Conservation (phyloP, 2,888 invertebrate genomes). For the Venusia cambrica region DNA sequence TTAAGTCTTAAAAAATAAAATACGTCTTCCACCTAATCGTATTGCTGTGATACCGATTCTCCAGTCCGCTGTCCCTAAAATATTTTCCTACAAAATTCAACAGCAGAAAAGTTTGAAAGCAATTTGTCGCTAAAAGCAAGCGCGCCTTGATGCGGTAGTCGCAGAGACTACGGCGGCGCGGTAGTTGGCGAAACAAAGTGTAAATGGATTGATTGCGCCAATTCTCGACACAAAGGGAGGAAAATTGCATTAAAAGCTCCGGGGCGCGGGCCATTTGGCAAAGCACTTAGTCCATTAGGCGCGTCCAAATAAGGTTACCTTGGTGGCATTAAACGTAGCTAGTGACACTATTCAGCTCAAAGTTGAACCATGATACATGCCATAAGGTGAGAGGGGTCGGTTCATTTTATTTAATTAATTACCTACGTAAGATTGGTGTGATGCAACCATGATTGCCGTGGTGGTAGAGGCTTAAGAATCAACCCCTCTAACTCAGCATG, state of each 20-base stretch:
- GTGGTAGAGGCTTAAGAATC: no score
- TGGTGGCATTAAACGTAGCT: constrained; percentile 53
- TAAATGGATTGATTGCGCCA: constrained; percentile 82
- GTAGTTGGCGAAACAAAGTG: constrained; percentile 80
- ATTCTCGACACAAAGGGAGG: constrained; percentile 77
- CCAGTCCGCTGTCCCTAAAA: not conserved
- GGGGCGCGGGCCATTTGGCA: constrained; percentile 74
- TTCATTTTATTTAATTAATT: no score
- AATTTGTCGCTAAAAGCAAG: constrained; percentile 55
- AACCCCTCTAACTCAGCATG: no score
- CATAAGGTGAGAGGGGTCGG: no score
- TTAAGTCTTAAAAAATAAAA: no score
- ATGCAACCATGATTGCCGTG: no score
- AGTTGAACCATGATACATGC: constrained; percentile 10
- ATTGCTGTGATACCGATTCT: no score
- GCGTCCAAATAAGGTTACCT: constrained; percentile 75
- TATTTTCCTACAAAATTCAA: constrained; percentile 1
- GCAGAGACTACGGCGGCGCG: constrained; percentile 36
- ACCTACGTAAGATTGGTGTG: no score
- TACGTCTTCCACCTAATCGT: no score
- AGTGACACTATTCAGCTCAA: constrained; percentile 31
- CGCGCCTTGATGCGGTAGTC: constrained; percentile 45
- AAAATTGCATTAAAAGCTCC: constrained; percentile 80
- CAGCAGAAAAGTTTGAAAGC: constrained; percentile 23
- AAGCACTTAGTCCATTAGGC: constrained; percentile 77